phyloP scores from a whole-genome alignment of 2,888 invertebrate species.

The Megalurothrips usitatus region DNA sequence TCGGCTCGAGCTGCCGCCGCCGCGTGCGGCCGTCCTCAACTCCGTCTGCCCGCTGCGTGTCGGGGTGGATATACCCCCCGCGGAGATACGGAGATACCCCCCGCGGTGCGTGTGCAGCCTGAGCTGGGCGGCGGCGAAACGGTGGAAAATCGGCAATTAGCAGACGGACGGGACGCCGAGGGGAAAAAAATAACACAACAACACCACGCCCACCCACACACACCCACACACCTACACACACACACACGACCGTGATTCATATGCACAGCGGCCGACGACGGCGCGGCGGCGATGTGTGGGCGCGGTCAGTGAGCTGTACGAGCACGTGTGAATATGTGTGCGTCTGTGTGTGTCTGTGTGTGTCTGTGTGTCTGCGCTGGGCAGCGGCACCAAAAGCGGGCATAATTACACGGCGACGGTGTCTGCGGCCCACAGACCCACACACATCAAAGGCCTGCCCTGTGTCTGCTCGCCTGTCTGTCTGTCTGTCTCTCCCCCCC shows the following conservation, averaged over 20 bases:
- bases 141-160: no score
- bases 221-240: no score
- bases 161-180: no score
- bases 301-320: background rate
- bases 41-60: no score
- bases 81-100: no score
- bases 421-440: background rate
- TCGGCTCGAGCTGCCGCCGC: no score
- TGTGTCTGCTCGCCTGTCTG: background rate
- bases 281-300: background rate
- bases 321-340: background rate
- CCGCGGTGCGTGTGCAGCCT: no score
- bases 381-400: background rate
- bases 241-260: background rate
- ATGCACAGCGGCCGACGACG: background rate
- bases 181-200: no score
- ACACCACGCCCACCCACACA: no score
- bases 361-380: background rate
- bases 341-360: background rate
- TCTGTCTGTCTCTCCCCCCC: background rate
- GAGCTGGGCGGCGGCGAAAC: no score
- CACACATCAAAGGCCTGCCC: background rate
- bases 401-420: background rate
- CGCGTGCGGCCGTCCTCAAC: no score
- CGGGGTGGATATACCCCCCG: no score